Percentiles rank a stretch among this genome's conserved stretches.
phyloP scores from a whole-genome alignment of 2,888 invertebrate genomes.

The Alentia gelatinosa region DNA sequence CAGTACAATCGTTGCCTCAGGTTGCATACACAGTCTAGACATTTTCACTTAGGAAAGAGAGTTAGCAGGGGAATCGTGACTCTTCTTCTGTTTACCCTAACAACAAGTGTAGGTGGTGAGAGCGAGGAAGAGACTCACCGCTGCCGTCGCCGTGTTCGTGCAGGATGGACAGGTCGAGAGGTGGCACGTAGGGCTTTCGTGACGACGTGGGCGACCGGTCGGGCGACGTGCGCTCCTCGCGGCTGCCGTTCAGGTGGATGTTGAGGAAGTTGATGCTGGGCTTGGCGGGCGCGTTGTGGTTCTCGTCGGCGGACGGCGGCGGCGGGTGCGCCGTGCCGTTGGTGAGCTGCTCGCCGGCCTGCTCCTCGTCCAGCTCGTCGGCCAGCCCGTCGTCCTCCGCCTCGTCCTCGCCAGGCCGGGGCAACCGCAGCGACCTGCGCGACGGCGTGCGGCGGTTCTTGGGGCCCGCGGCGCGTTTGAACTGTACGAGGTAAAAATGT shows the following conservation, averaged over 20 bases:
- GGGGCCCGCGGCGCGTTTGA: slow-evolving; percentile 74
- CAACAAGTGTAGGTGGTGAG: too few relatives aligned
- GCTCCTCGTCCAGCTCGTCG: not conserved
- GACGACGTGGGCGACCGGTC: slow-evolving; percentile 84
- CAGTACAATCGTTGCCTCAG: too few relatives aligned
- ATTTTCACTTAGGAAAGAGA: too few relatives aligned
- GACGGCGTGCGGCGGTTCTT: slow-evolving; percentile 72
- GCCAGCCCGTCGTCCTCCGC: not conserved
- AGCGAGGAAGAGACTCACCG: slow-evolving; percentile 59
- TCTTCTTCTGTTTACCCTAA: too few relatives aligned
- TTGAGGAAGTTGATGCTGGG: slow-evolving; percentile 72
- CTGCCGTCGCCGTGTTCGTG: slow-evolving; percentile 83
- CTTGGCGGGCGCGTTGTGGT: slow-evolving; percentile 61
- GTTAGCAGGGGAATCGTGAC: too few relatives aligned
- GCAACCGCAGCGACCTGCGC: slow-evolving; percentile 22
- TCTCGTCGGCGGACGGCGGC: slow-evolving; percentile 59
- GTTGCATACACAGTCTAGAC: too few relatives aligned
- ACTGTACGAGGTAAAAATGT: too few relatives aligned
- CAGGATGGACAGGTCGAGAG: slow-evolving; percentile 84
- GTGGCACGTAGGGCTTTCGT: slow-evolving; percentile 78
- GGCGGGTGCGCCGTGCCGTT: slow-evolving; percentile 14
- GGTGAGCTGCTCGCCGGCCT: not conserved
- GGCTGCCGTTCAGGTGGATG: slow-evolving; percentile 83
- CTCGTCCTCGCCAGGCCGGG: not conserved
- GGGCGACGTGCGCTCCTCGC: slow-evolving; percentile 83